These are phyloP conservation scores for Saccostrea cuccullata DNA, from an alignment of 1,140 invertebrate species.

Conservation along the genomic window DNA sequence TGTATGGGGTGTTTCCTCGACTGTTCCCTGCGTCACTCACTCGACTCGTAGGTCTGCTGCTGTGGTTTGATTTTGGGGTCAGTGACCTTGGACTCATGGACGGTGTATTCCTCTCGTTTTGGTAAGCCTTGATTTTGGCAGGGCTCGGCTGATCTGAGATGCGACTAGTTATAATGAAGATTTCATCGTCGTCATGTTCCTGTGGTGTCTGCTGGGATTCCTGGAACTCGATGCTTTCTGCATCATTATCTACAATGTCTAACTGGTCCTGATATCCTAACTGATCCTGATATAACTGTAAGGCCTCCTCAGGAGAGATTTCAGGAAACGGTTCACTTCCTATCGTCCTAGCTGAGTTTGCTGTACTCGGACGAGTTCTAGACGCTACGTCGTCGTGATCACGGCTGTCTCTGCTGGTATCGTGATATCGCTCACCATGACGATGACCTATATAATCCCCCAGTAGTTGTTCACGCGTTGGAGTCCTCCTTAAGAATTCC, in stretches of 20 bases:
- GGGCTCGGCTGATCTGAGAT: constrained; percentile 61
- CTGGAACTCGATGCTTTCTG: constrained; percentile 56
- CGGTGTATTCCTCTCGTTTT: constrained; percentile 57
- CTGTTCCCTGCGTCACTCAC: constrained; percentile 1
- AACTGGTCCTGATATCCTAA: constrained; percentile 43
- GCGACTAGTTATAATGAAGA: constrained; percentile 64
- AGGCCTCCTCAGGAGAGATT: constrained; percentile 71
- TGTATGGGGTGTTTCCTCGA: constrained; percentile 34
- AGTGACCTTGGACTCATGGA: constrained; percentile 52
- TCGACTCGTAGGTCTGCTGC: constrained; percentile 31
- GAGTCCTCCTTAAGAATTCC: constrained; percentile 62
- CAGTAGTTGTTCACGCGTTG: constrained; percentile 40
- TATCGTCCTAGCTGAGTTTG: constrained; percentile 69
- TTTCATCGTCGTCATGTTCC: constrained; percentile 68
- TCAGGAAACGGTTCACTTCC: constrained; percentile 73
- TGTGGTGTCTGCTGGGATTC: constrained; percentile 47
- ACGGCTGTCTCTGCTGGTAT: constrained; percentile 25
- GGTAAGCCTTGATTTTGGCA: constrained; percentile 60
- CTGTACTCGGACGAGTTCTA: constrained; percentile 62
- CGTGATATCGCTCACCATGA: constrained; percentile 35
- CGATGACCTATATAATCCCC: constrained; percentile 51
- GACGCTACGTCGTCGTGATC: constrained; percentile 45
- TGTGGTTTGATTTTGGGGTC: constrained; percentile 36
- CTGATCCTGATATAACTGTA: constrained; percentile 63
- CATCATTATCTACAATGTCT: constrained; percentile 48